A percentile compares a stretch with the other conserved stretches of the same genome.
Conservation (phyloP, 2,113 vertebrate genomes). For the Loxodonta africana region DNA sequence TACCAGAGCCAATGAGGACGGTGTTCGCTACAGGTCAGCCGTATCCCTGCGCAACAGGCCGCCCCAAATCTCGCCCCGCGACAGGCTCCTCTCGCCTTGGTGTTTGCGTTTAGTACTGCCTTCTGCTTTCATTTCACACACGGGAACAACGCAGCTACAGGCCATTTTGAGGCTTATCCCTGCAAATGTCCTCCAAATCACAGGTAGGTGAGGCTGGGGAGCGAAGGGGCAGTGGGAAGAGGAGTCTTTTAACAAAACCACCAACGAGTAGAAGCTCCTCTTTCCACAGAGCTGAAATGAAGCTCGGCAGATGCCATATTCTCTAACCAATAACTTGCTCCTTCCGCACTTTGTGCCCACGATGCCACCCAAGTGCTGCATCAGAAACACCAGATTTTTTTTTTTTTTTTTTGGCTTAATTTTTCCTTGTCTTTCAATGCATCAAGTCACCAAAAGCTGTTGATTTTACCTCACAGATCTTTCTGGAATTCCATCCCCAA, state of each 20-base stretch:
- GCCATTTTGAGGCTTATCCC: background rate
- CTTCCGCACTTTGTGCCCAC: background rate
- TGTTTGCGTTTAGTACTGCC: rapidly evolving
- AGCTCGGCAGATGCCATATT: background rate
- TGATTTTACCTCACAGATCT: background rate
- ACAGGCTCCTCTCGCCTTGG: background rate
- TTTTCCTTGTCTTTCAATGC: background rate
- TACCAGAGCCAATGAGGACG: rapidly evolving
- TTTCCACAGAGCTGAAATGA: background rate
- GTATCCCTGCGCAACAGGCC: rapidly evolving
- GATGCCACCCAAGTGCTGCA: background rate
- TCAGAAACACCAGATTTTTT: background rate
- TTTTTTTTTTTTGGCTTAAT: background rate
- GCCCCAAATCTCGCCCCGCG: no score
- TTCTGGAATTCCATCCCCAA: background rate
- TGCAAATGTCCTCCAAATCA: background rate
- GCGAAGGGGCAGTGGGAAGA: background rate
- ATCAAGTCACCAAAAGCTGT: background rate
- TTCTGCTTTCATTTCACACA: background rate
- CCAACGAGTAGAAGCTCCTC: background rate
- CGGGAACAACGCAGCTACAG: background rate
- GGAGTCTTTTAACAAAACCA: background rate
- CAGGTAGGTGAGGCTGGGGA: background rate
- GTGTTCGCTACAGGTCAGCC: rapidly evolving
- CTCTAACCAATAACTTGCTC: background rate